Base-by-base conservation (phyloP, 2,113 vertebrate genomes). In the Ellobius talpinus region DNA sequence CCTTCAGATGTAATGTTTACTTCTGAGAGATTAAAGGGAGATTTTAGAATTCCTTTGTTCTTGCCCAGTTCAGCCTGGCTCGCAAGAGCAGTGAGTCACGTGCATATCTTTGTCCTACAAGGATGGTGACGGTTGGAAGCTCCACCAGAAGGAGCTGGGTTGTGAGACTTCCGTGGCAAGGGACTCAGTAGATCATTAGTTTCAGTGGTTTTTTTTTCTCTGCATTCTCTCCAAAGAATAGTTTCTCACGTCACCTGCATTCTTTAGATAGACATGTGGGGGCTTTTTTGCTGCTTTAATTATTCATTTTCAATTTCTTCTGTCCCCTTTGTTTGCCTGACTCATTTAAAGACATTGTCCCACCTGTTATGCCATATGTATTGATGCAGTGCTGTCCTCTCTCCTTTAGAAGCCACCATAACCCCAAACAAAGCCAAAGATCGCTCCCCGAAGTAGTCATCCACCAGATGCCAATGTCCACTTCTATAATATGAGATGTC, bases 161-260 rank as follows among this genome's bases (percentile, higher is more conserved):
- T 92, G 72, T n/a, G 73, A 65, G 92, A 95, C 58, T 95, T 87
- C 76, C 66, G 84, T 47, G 81, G 79, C 74, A 93, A 88, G 63
- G 79, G 73, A 87, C 45, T 70, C 17, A 88, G 77, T n/a, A 89
- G 89, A 89, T 16, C 36, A 26, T 55, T 63, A 50, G 23, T 52
- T 82, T 19, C 52, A 73, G 73, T 42, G 76, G 79, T 66, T 81
- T 90, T 87, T 58, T 58, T 72, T 50, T 93, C 21, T 55, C 31
- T 55, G 42, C 9, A 26, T 21, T 11, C n/a, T 93, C 13, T 76
- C 42, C 42, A 87, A 47, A 11, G 55, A 29, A 50, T 50, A 42
- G 73, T 55, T 91, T 89, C 78, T 82, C 17, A 3, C 7, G 82
- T 16, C 73, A 52, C 50, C n/a, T 9, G 33, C n/a, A 8, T 87